Evolutionary conservation across 2,888 invertebrate genomes (phyloP).

Genomic region (Acrocera orbiculus): DNA sequence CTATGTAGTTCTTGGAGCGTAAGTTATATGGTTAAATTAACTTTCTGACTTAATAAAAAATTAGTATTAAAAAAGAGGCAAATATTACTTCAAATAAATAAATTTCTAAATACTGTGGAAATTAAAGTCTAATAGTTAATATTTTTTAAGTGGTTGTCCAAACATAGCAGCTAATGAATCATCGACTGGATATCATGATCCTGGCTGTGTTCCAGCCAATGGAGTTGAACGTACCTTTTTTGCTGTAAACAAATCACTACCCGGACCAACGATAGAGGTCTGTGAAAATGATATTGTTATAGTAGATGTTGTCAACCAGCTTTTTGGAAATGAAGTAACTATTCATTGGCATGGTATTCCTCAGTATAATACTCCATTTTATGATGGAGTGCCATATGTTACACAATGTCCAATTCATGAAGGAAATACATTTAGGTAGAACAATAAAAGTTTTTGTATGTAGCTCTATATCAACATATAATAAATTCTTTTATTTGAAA

Average conservation of each 20-base stretch:
- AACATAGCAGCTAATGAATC: constrained; percentile 83
- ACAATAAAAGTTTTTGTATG: constrained; percentile 3
- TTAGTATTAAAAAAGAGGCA: no score
- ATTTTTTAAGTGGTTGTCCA: constrained; percentile 45
- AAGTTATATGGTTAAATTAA: no score
- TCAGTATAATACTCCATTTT: constrained; percentile 72
- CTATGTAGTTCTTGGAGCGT: constrained; percentile 81
- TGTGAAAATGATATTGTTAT: constrained; percentile 85
- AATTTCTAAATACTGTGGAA: no score
- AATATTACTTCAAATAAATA: no score
- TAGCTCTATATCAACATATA: neutral
- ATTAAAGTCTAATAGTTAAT: neutral
- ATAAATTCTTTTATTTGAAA: neutral
- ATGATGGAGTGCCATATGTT: constrained; percentile 84
- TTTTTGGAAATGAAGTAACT: constrained; percentile 80
- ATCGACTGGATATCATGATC: constrained; percentile 71
- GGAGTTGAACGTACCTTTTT: constrained; percentile 79
- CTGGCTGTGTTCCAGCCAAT: constrained; percentile 81
- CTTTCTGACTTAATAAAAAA: no score
- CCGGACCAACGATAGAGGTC: constrained; percentile 84
- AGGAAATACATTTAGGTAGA: constrained; percentile 79
- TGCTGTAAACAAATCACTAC: constrained; percentile 77
- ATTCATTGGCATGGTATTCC: constrained; percentile 90
- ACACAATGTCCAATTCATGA: constrained; percentile 84
- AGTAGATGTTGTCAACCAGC: constrained; percentile 75